These are phyloP conservation scores for Stichopus horrens DNA, from an alignment of 53 echinoderm and acorn worm genomes.

Conservation along the genomic window DNA sequence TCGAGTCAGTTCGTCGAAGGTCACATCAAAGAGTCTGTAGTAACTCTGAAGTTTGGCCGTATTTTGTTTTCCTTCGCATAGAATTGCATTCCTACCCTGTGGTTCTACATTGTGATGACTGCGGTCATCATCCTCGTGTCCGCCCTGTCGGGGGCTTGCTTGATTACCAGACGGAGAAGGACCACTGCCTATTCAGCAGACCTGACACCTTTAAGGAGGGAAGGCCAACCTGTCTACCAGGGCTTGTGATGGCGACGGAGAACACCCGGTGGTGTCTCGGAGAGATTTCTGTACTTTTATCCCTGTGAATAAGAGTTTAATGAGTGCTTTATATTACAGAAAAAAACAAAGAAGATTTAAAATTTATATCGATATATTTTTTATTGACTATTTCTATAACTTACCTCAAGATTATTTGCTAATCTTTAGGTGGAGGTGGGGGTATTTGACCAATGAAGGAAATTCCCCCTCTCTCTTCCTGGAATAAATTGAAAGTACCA, in stretches of 20 bases:
- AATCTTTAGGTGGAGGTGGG: background rate
- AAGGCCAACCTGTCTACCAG: constrained; percentile 56
- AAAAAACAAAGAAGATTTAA: background rate
- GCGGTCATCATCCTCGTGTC: background rate
- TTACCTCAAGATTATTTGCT: background rate
- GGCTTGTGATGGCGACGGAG: constrained; percentile 48
- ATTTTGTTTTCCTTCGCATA: constrained; percentile 8
- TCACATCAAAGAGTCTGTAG: no score
- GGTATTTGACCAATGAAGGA: no score
- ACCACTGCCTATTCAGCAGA: constrained; percentile 33
- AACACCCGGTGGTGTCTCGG: no score
- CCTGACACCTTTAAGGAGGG: constrained; percentile 39
- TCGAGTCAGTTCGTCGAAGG: no score
- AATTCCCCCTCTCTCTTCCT: no score
- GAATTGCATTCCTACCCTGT: constrained; percentile 49
- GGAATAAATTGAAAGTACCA: no score
- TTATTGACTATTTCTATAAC: background rate
- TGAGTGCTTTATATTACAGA: background rate
- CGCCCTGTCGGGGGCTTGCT: background rate
- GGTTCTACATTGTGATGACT: constrained; percentile 55
- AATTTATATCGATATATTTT: background rate
- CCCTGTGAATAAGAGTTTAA: no score
- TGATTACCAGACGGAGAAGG: background rate
- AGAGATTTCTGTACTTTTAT: no score
- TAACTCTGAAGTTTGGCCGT: no score